Evolutionary conservation across 2,888 invertebrate species (phyloP), one percentile per base, ranked within the genome.

Genomic region (Sarcophaga rosellei): DNA sequence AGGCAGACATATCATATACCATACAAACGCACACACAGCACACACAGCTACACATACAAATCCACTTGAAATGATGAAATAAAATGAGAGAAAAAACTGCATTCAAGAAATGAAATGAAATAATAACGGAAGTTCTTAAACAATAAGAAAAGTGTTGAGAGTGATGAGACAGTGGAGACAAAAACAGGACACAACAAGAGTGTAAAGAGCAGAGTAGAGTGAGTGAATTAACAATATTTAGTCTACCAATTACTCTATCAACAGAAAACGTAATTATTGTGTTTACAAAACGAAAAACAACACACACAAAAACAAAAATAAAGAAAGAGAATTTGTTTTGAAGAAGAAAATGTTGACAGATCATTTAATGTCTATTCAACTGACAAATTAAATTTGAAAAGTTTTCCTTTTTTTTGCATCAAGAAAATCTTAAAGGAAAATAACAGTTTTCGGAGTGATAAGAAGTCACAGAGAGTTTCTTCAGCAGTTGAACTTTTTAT

Each of bases 91-190:
- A 15, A 23, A 20, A 76, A 44, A 20, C 15, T 35, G 1, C 15
- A 25, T n/a, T 20, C 68, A 57, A 3, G 35, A 21, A 63, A 57
- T 44, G 10, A 44, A 57, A 53, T 57, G 12, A 53, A 21, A 65
- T 65, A 65, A 72, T 57, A 65, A 1, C 23, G 59, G 25, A 74
- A 74, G 66, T 62, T 20, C 61, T 68, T 75, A 69, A 81, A 69
- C 23, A 57, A 69, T 15, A 25, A 63, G 3, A 69, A 53, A 53
- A 53, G 17, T 12, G 17, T 53, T 53, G 17, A 53, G 17, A 53
- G 53, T 15, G 17, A 53, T 53, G 53, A 35, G 35, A 35, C 35
- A 35, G 35, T 8, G 8, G 35, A 35, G 8, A 8, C 3, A 25
- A 25, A 25, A 25, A 35, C 6, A 35, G 0, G 1, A 35, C 35